A percentile compares a stretch with the other conserved stretches of the same genome.
Evolutionary conservation across 1,140 invertebrate species (phyloP).

Genomic region (Spodoptera litura): DNA sequence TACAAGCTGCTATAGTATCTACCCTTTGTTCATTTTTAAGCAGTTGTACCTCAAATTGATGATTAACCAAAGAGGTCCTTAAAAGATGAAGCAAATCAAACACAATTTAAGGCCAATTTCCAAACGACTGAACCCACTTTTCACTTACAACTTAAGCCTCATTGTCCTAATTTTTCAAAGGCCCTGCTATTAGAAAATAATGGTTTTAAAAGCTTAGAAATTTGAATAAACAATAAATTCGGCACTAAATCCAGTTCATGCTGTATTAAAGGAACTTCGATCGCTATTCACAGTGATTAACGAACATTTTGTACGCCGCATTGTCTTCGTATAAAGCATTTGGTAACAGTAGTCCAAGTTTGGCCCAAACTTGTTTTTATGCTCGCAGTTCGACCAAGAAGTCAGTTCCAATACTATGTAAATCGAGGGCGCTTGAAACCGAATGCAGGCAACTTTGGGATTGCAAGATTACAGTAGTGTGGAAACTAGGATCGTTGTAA

Average conservation of each 20-base stretch:
- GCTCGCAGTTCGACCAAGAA: slow-evolving; percentile 19
- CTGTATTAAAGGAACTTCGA: slow-evolving; percentile 46
- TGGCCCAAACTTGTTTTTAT: slow-evolving; percentile 23
- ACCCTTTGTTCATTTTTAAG: too few species aligned
- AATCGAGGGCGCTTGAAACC: slow-evolving; percentile 14
- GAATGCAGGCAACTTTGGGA: slow-evolving; percentile 12
- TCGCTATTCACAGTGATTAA: slow-evolving; percentile 47
- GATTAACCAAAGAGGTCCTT: too few species aligned
- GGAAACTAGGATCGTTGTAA: background rate
- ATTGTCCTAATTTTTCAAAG: slow-evolving; percentile 39
- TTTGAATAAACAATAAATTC: slow-evolving; percentile 48
- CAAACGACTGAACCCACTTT: background rate
- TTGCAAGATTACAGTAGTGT: slow-evolving; percentile 2
- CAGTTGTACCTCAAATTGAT: too few species aligned
- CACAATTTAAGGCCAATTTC: background rate
- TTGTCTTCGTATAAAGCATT: slow-evolving; percentile 32
- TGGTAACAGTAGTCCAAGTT: slow-evolving; percentile 38
- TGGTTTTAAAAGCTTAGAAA: slow-evolving; percentile 43
- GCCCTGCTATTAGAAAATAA: slow-evolving; percentile 37
- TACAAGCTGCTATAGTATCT: too few species aligned
- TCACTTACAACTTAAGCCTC: slow-evolving; percentile 16
- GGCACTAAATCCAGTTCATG: slow-evolving; percentile 39
- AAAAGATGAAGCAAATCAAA: too few species aligned
- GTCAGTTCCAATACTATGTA: slow-evolving; percentile 43
- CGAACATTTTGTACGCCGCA: slow-evolving; percentile 46